Percentiles rank a stretch among this genome's conserved stretches.
These are phyloP conservation scores for Aplocera efformata DNA, from an alignment of 2,888 invertebrate genomes.

Conservation along the genomic window DNA sequence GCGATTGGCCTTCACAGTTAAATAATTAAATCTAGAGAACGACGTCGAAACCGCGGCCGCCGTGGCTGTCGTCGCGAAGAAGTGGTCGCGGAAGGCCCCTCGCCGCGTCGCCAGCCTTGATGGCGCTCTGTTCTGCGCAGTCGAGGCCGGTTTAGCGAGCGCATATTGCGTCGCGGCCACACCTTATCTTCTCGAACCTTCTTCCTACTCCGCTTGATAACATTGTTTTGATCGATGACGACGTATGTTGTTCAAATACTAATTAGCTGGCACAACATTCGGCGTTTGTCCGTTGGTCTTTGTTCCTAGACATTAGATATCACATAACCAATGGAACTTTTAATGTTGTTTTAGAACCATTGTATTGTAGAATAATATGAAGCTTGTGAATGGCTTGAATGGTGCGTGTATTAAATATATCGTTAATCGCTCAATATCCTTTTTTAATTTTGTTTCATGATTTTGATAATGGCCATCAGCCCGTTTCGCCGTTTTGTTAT, in stretches of 20 bases:
- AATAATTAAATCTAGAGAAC: constrained; percentile 76
- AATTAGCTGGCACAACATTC: constrained; percentile 23
- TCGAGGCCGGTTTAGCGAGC: constrained; percentile 72
- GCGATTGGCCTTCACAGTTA: constrained; percentile 77
- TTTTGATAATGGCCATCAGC: too few relatives aligned
- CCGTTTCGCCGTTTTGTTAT: too few relatives aligned
- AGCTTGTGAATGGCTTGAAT: too few relatives aligned
- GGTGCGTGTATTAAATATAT: too few relatives aligned
- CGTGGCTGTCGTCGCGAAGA: constrained; percentile 50
- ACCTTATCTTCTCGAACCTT: constrained; percentile 61
- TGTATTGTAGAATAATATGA: too few relatives aligned
- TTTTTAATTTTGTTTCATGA: too few relatives aligned
- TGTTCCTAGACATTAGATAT: constrained; percentile 4
- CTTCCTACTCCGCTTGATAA: constrained; percentile 49
- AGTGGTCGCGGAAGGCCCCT: constrained; percentile 73
- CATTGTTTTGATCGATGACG: constrained; percentile 51
- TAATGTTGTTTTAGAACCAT: too few relatives aligned
- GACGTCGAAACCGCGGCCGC: constrained; percentile 44
- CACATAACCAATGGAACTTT: too few relatives aligned
- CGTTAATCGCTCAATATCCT: too few relatives aligned
- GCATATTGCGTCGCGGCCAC: constrained; percentile 64
- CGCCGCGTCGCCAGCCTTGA: constrained; percentile 74
- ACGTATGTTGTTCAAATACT: constrained; percentile 25
- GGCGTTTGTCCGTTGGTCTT: constrained; percentile 7
- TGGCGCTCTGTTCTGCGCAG: constrained; percentile 75